Evolutionary conservation across 2,113 vertebrate genomes (phyloP), one percentile per base, ranked within the genome.

Genomic region (Blennius ocellaris): DNA sequence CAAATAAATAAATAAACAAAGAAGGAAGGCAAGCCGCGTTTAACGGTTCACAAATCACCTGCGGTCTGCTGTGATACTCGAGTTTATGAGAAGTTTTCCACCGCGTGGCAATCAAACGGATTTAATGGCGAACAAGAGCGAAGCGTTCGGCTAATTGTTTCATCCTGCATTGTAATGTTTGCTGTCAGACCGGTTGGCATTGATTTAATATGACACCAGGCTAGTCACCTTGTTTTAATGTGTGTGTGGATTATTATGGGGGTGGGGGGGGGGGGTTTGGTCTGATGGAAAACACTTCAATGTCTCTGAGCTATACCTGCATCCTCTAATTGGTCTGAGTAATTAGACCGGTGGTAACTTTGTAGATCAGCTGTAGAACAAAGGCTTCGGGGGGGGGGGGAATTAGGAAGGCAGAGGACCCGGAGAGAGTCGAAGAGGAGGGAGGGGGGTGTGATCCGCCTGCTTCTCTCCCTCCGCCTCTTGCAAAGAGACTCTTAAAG

Each of bases 401-500:
- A n/a, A n/a, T 87, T 78, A 68, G 53, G 60, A 67, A 59, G 37
- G 15, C 8, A 37, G 62, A 44, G 44, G 41, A 61, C 40, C 17
- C 14, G 6, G 8, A 59, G 43, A 53, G 45, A 61, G 15, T 5
- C 40, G 50, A 48, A 67, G 53, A 16, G 11, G 5, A 65, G 38
- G 52, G 7, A 6, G 7, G 10, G 40, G 55, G 21, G 49, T 80
- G 84, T 78, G 67, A 77, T 81, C 59, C 58, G 44, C 55, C 54
- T 50, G 55, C 51, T 39, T 80, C 49, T 68, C 69, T 30, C 21
- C 81, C 66, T 73, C 65, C 52, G 60, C 53, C 57, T 73, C 69
- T 60, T 60, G 61, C 5, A 40, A 69, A 58, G 50, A 62, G 55
- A 47, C 58, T 69, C 61, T 59, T 59, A 60, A 48, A 47, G 40